Conservation (phyloP, 2,113 vertebrate species). For the Elgaria multicarinata region DNA sequence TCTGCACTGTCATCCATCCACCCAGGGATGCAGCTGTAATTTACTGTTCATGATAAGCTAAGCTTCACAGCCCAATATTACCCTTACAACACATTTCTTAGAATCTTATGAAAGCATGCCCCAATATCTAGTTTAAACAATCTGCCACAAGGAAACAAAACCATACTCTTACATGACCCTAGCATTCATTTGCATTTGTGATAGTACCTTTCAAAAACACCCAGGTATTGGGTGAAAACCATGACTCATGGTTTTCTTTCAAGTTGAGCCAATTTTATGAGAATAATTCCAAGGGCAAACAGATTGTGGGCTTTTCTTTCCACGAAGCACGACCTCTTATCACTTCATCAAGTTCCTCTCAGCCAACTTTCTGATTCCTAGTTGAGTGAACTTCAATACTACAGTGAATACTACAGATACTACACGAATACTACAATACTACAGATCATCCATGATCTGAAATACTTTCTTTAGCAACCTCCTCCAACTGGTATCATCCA, state of each 20-base stretch:
- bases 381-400: not conserved
- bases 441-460: not conserved
- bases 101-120: not conserved
- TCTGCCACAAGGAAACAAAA: not conserved
- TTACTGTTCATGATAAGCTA: not conserved
- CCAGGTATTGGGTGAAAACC: not conserved
- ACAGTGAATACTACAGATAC: no score
- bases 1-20: no score
- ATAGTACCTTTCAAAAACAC: no score
- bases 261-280: not conserved
- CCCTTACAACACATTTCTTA: not conserved
- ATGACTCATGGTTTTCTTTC: not conserved
- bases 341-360: no score
- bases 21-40: no score
- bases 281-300: not conserved
- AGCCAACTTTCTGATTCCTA: no score
- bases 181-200: not conserved
- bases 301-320: no score
- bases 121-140: not conserved
- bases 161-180: not conserved
- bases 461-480: no score
- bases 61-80: not conserved
- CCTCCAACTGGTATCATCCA: no score
- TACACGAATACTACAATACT: no score
- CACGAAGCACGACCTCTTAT: no score